Base-by-base conservation (phyloP, 2,113 vertebrate species). In the Hoplias malabaricus region DNA sequence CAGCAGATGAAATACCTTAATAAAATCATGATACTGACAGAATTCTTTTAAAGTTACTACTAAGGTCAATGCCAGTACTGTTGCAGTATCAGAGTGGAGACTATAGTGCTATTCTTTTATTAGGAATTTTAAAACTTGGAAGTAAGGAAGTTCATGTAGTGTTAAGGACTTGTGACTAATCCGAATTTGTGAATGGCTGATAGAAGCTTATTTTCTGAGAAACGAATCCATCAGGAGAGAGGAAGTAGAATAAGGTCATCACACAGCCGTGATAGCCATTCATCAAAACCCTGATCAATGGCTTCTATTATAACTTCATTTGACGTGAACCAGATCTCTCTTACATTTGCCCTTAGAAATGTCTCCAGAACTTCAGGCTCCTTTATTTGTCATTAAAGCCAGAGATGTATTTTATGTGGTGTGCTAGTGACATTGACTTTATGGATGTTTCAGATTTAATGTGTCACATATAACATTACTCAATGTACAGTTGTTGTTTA, bases 161-260 rank as follows among this genome's bases (percentile, higher is more conserved):
- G 16, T 19, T n/a, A 48, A 19, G 12, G 16, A 48, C 11, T 14
- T 48, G 43, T 48, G 16, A 4, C 43, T 48, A 19, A 48, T 48
- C 43, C 6, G 16, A 48, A 48, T 19, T 46, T 12, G 42, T 5
- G 42, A 14, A 2, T 13, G 16, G 27, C 38, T 73, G 57, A 34
- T 38, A 43, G 25, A n/a, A 66, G 43, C 14, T 23, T 11, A 19
- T 42, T 9, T 27, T 57, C 21, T 36, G 21, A 57, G 73, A 75
- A 75, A 75, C 54, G 33, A 40, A 66, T 65, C 40, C 62, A 62
- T 63, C 43, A 68, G 19, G 7, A 27, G 14, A 76, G n/a, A 75
- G 34, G 40, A 63, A 50, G 27, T 31, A 53, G 12, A 53, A 46
- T 21, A 16, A 67, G 34, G 23, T 56, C 34, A 67, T 56, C 16